Evolutionary conservation across 2,797 vertebrate species (phyloP).

Genomic region (Melanotaenia trifasciata): DNA sequence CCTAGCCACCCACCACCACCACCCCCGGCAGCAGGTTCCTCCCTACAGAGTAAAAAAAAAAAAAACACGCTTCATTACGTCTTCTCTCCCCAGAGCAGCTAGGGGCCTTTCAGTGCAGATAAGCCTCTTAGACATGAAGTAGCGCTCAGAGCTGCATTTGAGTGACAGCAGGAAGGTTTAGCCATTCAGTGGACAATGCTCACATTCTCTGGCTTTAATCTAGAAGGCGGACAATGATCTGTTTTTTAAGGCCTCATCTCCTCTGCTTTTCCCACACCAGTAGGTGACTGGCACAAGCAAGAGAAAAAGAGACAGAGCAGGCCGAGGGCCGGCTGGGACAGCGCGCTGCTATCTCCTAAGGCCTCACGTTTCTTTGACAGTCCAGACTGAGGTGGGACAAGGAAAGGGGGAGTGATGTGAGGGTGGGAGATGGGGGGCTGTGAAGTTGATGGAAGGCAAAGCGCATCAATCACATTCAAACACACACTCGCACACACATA

Average conservation of each 20-base stretch:
- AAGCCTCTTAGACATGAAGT: slow-evolving; percentile 99
- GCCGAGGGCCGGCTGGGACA: slow-evolving; percentile 64
- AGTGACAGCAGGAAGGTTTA: slow-evolving; percentile 99
- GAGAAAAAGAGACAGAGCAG: slow-evolving; percentile 82
- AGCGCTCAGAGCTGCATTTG: slow-evolving; percentile 99
- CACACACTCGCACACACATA: slow-evolving; percentile 38
- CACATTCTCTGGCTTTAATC: slow-evolving; percentile 99
- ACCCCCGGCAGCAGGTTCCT: slow-evolving; percentile 92
- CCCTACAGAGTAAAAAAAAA: slow-evolving; percentile 89
- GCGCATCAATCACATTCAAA: slow-evolving; percentile 87
- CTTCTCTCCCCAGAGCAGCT: slow-evolving; percentile 98
- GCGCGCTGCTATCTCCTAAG: slow-evolving; percentile 87
- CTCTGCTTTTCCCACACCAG: slow-evolving; percentile 99
- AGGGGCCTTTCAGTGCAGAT: slow-evolving; percentile 99
- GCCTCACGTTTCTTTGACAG: slow-evolving; percentile 90
- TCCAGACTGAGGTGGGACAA: slow-evolving; percentile 74
- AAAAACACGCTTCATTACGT: slow-evolving; percentile 99
- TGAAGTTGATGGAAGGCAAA: slow-evolving; percentile 81
- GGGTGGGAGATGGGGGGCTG: slow-evolving; percentile 42
- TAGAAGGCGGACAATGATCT: slow-evolving; percentile 99
- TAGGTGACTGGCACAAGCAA: slow-evolving; percentile 92
- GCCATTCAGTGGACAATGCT: slow-evolving; percentile 99
- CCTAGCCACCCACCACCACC: slow-evolving; percentile 47
- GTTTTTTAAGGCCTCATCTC: slow-evolving; percentile 98
- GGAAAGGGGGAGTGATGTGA: slow-evolving; percentile 26